Base-by-base conservation (phyloP, 2,888 invertebrate genomes). In the Nymphalis polychloros region DNA sequence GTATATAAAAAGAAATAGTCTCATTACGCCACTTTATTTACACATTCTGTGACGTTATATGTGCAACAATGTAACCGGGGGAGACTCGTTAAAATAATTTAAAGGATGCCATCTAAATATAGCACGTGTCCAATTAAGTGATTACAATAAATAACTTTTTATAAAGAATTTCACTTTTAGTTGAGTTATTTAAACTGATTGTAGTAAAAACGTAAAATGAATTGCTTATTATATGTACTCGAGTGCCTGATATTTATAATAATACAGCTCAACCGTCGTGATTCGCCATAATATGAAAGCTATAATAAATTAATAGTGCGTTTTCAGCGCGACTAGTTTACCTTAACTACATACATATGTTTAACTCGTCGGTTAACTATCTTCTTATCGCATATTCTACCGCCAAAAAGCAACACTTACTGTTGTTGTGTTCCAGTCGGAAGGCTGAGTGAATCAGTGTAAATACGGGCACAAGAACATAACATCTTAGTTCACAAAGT, bases 21-120 rank as follows among this genome's bases (percentile, higher is more conserved):
- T 62, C 66, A 62, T 62, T 67, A 67, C 35, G 49, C 19, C 60
- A 57, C 61, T n/a, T 47, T 1, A 41, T 49, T 49, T 57, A 57
- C 35, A n/a, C 57, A 41, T 57, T n/a, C 8, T n/a, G 23, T 41
- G 19, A 31, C n/a, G 27, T 60, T 61, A 53, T 35, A 47, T 31
- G 57, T 41, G 61, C 69, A 69, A 71, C 71, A 69, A 61, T 67
- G 69, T 71, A 67, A 8, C 16, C 31, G 52, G 59, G 41, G 41
- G 13, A 65, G 41, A 46, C 63, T 69, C 67, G 67, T 69, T 71
- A 67, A 71, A 64, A 64, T 62, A 69, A 71, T 71, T 67, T 64
- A 67, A 62, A 63, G 49, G 55, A 50, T 64, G 47, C 52, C n/a
- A 63, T 48, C 64, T 70, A 64, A 64, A 67, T 59, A 67, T 67